phyloP scores from a whole-genome alignment of 2,113 vertebrate species.

The Boleophthalmus pectinirostris region DNA sequence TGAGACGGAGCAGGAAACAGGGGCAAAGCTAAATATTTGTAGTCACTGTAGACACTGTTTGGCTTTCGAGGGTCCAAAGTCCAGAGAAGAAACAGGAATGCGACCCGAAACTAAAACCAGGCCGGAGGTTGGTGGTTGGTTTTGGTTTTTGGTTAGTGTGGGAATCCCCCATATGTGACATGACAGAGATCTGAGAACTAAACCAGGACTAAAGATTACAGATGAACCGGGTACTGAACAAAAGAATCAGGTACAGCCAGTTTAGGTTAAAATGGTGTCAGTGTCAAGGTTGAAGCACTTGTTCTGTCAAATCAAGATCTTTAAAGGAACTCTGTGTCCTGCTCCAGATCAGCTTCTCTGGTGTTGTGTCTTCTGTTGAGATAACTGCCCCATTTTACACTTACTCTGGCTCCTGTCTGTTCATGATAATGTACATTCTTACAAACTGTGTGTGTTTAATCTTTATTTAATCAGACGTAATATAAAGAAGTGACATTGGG shows the following conservation, averaged over 20 bases:
- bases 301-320: neutral
- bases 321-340: neutral
- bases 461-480: no score
- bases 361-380: neutral
- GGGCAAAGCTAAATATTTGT: constrained; percentile 63
- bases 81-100: constrained; percentile 18
- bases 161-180: constrained; percentile 15
- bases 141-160: neutral
- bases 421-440: no score
- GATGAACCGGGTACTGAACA: no score
- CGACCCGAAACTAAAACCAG: constrained; percentile 3
- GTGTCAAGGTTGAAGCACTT: neutral
- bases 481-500: no score
- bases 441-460: no score
- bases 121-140: neutral
- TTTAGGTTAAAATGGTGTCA: neutral
- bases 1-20: constrained; percentile 24
- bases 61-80: constrained; percentile 73
- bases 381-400: neutral
- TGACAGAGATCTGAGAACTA: neutral
- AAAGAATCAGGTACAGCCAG: no score
- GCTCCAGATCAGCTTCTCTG: neutral
- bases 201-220: no score
- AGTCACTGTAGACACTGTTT: constrained; percentile 51
- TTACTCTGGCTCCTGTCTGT: no score